These are phyloP conservation scores for Himalopsyche phryganea DNA, from an alignment of 1,140 invertebrate species.

Conservation along the genomic window DNA sequence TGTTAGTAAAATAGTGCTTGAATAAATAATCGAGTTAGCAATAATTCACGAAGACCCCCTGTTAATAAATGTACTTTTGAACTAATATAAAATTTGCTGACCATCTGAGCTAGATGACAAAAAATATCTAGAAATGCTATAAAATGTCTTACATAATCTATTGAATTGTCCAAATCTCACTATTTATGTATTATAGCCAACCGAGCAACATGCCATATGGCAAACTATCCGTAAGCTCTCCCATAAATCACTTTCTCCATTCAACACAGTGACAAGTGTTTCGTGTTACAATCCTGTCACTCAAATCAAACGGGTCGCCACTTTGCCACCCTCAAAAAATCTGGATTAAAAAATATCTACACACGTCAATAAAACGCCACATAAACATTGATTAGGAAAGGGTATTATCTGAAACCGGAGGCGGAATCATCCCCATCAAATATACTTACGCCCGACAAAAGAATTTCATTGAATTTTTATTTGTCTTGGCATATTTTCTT, in stretches of 20 bases:
- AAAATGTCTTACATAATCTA: too few relatives aligned
- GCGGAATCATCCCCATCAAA: conserved; percentile 3
- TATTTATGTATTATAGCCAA: too few relatives aligned
- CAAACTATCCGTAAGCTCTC: conserved; percentile 18
- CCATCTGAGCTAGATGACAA: too few relatives aligned
- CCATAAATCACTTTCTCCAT: conserved; percentile 21
- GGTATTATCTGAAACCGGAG: conserved; percentile 10
- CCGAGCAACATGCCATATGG: conserved; percentile 19
- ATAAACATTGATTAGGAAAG: conserved; percentile 34
- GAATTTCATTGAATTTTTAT: conserved; percentile 36
- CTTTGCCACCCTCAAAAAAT: conserved; percentile 6
- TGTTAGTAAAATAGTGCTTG: too few relatives aligned
- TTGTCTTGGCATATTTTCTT: conserved; percentile 33
- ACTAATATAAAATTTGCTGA: too few relatives aligned
- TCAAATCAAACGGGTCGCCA: conserved; percentile 11
- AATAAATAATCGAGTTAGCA: too few relatives aligned
- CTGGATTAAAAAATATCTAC: conserved; percentile 30
- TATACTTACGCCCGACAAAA: conserved; percentile 7
- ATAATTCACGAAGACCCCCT: too few relatives aligned
- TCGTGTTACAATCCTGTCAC: conserved; percentile 19
- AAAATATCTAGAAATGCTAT: too few relatives aligned
- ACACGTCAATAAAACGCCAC: conserved; percentile 28
- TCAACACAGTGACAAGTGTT: conserved; percentile 21
- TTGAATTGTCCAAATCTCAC: too few relatives aligned
- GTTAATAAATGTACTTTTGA: too few relatives aligned